Base-by-base conservation (phyloP, 2,888 invertebrate species). In the Heliconius ethilla region DNA sequence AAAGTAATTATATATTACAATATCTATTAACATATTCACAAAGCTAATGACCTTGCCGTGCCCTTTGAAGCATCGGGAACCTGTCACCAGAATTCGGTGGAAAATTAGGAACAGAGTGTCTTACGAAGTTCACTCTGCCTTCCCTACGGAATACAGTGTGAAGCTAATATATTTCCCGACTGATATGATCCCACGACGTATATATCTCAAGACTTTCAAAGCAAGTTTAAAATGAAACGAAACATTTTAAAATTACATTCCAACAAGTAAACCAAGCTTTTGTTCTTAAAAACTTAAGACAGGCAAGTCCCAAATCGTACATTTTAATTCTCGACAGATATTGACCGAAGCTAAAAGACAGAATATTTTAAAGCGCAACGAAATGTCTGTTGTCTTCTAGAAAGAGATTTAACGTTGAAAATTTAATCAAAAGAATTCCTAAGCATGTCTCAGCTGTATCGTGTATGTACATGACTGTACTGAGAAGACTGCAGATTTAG, bases 361-460 rank as follows among this genome's bases (percentile, higher is more conserved):
- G 74, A 74, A 74, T 74, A 74, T 74, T 74, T 74, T 74, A 74
- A 74, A 74, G 40, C 18, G 13, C 45, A 74, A 65, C 65, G 65
- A 74, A 74, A 74, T 74, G 65, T 65, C 63, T 74, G 74, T 74
- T 74, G 63, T 74, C 74, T 74, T 74, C 40, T 45, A 45, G 45
- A 74, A 74, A 74, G 40, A 74, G 62, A 74, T 63, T 62, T 74
- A 62, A 40, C 27, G 74, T 74, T 74, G 74, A 74, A 74, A 74
- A 74, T 74, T 74, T 74, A 74, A 74, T 74, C 74, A 74, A 74
- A 74, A 74, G 74, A 74, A 74, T 74, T 74, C 74, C 62, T 74
- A 74, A 74, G 63, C 63, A 63, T 62, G 62, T 63, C 74, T 63
- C 63, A 74, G 63, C 27, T 63, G 25, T 45, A 13, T 74, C 63